Base-by-base conservation (phyloP, 2,888 invertebrate genomes). In the Actias luna region DNA sequence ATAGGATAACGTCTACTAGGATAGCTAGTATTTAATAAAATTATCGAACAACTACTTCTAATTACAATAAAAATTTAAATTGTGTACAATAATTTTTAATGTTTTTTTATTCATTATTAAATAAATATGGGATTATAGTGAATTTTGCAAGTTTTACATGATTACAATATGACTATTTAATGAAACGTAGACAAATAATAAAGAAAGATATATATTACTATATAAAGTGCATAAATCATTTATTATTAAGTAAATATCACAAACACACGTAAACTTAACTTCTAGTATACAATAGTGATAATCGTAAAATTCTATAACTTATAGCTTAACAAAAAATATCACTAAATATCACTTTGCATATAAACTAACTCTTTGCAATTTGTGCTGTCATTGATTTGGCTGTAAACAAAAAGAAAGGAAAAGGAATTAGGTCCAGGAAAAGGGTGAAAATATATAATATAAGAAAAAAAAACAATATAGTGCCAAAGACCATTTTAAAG, bases 401-500 rank as follows among this genome's bases (percentile, higher is more conserved):
- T 85, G 85, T 74, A 84, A 84, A 80, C 73, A 82, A 79, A 78
- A 76, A 75, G 80, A 78, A 72, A 65, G 77, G 76, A 68, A 25
- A 68, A 75, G 80, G 79, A 76, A 79, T 83, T 82, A 82, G 76
- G 82, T 78, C 60, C 35, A 72, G 77, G 77, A 69, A 68, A 63
- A 73, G 78, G 76, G 65, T 31, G 22, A 42, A 42, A 18, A 5
- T 42, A 25, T 63, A 60, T 65, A 72, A 69, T 69, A 52, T 36
- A 52, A 35, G 35, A 14, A 35, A 61, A 33, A 50, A 55, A 22
- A 52, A 29, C 46, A 35, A 22, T 35, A 22, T 50, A 46, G 18
- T 5, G 22, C 14, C 33, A 22, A 12, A 22, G 46, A 46, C 8
- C 8, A 14, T 22, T 5, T 22, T 5, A 46, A 22, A 22, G 46